Evolutionary conservation across 2,113 vertebrate genomes (phyloP), one percentile per base, ranked within the genome.

Genomic region (Aegotheles bennettii): DNA sequence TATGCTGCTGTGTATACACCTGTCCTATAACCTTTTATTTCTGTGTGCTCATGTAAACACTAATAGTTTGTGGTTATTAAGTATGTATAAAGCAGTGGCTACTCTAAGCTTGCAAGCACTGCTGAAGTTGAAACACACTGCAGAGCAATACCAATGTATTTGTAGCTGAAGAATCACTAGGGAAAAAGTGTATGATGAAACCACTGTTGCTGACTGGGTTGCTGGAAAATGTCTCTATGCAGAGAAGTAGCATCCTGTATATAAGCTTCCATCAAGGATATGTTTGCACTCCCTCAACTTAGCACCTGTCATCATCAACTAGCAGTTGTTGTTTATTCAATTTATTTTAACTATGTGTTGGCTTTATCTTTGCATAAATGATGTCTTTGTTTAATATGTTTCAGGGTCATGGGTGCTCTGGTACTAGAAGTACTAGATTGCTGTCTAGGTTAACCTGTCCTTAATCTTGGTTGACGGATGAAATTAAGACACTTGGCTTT

Each of bases 1-100:
- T 69, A 4, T 1, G 3, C 68, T 80, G 50, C 79, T 90, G 35
- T 67, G 35, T 88, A 19, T 69, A 38, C 20, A 67, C 54, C 36
- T 92, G 28, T 84, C 93, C 71, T 80, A 7, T 50, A 84, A 80
- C 88, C 85, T 92, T 65, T 82, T 57, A 83, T 88, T 90, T 93
- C n/a, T 76, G 33, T 59, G 45, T 80, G 16, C 59, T 88, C 45
- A 5, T 77, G 50, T 93, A 93, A 96, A 90, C 85, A 33, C 45
- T 76, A 73, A 43, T 8, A 8, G 25, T 40, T 83, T 80, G 88
- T 83, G 73, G 76, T 65, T 92, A 61, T 80, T 36, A 69, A 51
- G 19, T 70, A 40, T 59, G 17, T 36, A 3, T 91, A 40, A 91
- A 89, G 60, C 0, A 0, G 15, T 94, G 84, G 24, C 70, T 84